Evolutionary conservation across 2,113 vertebrate species (phyloP).

Genomic region (Puma concolor): DNA sequence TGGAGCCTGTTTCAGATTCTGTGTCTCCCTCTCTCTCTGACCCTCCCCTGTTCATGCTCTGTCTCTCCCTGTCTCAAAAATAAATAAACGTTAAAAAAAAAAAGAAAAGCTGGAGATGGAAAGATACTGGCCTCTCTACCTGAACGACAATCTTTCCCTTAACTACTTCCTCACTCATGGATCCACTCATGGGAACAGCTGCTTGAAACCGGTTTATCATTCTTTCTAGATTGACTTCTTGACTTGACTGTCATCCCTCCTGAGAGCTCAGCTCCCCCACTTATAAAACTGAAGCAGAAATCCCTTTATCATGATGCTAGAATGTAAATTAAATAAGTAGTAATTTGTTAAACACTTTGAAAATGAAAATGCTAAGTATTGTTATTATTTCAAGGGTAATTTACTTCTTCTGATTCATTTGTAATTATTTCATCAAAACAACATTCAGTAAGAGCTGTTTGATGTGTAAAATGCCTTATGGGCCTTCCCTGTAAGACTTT

Average conservation of each 20-base stretch:
- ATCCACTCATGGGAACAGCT: background rate
- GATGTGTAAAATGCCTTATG: constrained; percentile 60
- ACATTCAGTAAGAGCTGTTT: constrained; percentile 57
- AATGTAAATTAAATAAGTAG: constrained; percentile 73
- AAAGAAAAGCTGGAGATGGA: background rate
- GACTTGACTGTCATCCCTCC: background rate
- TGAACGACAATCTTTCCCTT: background rate
- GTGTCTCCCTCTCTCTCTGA: too few relatives aligned
- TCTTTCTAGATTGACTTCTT: background rate
- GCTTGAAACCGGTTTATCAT: background rate
- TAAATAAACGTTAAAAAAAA: too few relatives aligned
- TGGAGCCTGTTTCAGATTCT: too few relatives aligned
- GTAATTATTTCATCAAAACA: constrained; percentile 77
- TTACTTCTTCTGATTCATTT: constrained; percentile 74
- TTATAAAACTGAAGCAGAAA: constrained; percentile 2
- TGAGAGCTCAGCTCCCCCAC: background rate
- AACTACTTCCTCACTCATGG: background rate
- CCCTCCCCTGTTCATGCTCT: too few relatives aligned
- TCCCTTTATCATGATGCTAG: constrained; percentile 11
- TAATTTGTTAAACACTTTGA: constrained; percentile 70
- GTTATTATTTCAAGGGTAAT: constrained; percentile 78
- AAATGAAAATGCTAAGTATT: constrained; percentile 74
- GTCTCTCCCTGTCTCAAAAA: too few relatives aligned
- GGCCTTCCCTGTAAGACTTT: constrained; percentile 53
- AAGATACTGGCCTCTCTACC: background rate